Evolutionary conservation across 2,113 vertebrate genomes (phyloP), one percentile per base, ranked within the genome.

Genomic region (Pluvialis apricaria): DNA sequence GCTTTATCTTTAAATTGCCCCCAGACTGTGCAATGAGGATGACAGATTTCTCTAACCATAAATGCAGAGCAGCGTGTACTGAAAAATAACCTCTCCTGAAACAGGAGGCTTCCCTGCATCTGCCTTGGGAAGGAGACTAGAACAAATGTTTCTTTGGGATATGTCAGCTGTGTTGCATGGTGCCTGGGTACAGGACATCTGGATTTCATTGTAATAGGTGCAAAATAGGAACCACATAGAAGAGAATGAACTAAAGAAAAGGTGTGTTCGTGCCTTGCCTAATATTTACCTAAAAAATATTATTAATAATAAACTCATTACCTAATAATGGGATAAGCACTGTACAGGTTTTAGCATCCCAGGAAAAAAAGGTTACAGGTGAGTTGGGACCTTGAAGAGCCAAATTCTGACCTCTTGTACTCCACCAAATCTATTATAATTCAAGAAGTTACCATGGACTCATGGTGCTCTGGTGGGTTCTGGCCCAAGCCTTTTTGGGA

Each of bases 391-490:
- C 11, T 38, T 2, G 5, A 22, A 57, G 38, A 80, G 3, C 15
- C 21, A 66, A 26, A 42, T n/a, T 77, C 36, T 85, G 42, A 51
- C 28, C 2, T 52, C 17, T 42, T 42, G 16, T 47, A 32, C 9
- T 36, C 5, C 21, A 47, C 36, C 15, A 84, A 71, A 32, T 55
- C 5, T 51, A 4, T 28, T 58, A 6, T 6, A 73, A 40, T 42
- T 72, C 28, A 26, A 40, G 24, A 65, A 70, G 8, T 29, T 19
- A 57, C 10, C 22, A 14, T 54, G 36, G 40, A 62, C 19, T 62
- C 8, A 5, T 2, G 5, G 36, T 2, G 0, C 2, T n/a, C 34
- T 49, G 44, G 11, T 83, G 65, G 17, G 7, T 34, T 60, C 65
- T 90, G 78, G 28, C 61, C 85, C 28, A 32, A 42, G 24, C 8